A percentile compares a stretch with the other conserved stretches of the same genome.
phyloP scores from a whole-genome alignment of 2,113 vertebrate genomes.

The Burhinus bistriatus region DNA sequence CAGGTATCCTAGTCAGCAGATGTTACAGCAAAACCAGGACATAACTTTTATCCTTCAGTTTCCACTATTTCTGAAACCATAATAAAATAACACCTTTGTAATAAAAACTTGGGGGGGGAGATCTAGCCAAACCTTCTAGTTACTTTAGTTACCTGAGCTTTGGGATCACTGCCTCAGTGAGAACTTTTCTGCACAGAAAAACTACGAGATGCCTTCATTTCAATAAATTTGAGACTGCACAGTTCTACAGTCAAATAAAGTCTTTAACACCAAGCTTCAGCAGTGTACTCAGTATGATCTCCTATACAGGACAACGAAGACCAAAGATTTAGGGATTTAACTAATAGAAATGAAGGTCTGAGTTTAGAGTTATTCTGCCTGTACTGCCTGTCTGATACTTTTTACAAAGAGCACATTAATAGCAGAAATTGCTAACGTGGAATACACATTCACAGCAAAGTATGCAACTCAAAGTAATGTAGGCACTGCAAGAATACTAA shows the following conservation, averaged over 20 bases:
- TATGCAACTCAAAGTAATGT: not conserved
- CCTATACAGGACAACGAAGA: not conserved
- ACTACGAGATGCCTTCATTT: not conserved
- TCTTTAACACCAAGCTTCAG: not conserved
- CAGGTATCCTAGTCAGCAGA: not conserved
- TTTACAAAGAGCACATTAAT: slow-evolving; percentile 3
- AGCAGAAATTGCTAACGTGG: not conserved
- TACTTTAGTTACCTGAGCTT: not conserved
- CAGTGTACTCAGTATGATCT: not conserved
- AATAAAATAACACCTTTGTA: not conserved
- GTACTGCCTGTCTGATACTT: not conserved
- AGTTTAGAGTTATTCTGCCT: not conserved
- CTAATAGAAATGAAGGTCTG: slow-evolving; percentile 5
- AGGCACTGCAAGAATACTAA: not conserved
- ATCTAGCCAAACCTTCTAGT: not conserved
- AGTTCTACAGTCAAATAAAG: not conserved
- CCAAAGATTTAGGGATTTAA: not conserved
- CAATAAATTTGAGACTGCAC: not conserved
- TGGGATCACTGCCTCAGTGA: not conserved
- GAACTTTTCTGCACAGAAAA: not conserved
- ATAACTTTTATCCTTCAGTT: not conserved
- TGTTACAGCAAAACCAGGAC: not conserved
- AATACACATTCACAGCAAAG: not conserved
- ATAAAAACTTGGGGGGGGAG: not conserved
- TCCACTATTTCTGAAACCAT: not conserved